These are phyloP conservation scores for Zeus faber DNA, from an alignment of 2,113 vertebrate species.

Conservation along the genomic window DNA sequence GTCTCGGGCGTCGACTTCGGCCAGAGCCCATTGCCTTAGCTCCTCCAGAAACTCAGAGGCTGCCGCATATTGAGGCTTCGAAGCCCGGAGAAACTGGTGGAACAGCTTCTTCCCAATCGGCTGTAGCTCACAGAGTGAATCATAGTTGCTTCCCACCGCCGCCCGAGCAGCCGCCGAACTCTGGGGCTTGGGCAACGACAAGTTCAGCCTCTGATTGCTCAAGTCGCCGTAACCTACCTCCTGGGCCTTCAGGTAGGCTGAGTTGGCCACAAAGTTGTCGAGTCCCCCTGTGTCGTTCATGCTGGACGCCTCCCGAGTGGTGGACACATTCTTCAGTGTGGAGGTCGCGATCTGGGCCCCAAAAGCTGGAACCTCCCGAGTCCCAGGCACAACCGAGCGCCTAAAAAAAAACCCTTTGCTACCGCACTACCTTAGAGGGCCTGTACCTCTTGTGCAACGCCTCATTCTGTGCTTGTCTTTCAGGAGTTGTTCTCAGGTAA, in stretches of 20 bases:
- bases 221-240: conserved; percentile 73
- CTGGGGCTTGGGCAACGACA: conserved; percentile 74
- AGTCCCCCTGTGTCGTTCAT: conserved; percentile 86
- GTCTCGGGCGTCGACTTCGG: conserved; percentile 68
- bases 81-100: conserved; percentile 73
- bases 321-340: not conserved
- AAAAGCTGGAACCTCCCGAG: conserved; percentile 9
- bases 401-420: not conserved
- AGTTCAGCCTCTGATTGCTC: conserved; percentile 72
- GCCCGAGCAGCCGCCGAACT: conserved; percentile 53
- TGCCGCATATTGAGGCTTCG: conserved; percentile 61
- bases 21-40: conserved; percentile 76
- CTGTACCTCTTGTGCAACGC: conserved; percentile 6
- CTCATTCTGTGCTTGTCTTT: conserved; percentile 9
- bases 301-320: conserved; percentile 21
- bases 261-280: conserved; percentile 89
- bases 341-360: not conserved
- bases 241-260: conserved; percentile 85
- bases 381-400: conserved; percentile 10
- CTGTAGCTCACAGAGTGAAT: conserved; percentile 85
- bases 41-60: conserved; percentile 81
- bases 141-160: conserved; percentile 59
- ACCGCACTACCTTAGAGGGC: conserved; percentile 9
- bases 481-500: conserved; percentile 57
- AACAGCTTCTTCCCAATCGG: conserved; percentile 87